Evolutionary conservation across 2,797 vertebrate genomes (phyloP).

Genomic region (Cyclopterus lumpus): DNA sequence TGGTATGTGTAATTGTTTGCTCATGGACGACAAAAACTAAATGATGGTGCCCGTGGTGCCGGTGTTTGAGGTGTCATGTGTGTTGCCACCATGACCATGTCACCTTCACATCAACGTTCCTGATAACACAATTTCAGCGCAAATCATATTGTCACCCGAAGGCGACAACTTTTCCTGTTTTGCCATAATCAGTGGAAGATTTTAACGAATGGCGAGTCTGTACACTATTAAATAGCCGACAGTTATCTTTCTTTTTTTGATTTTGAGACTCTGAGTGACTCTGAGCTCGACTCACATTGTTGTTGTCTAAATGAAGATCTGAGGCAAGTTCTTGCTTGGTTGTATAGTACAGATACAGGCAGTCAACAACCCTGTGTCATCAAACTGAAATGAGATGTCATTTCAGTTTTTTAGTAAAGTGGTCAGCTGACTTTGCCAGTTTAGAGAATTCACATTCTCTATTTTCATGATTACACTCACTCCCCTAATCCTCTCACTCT

Average conservation of each 20-base stretch:
- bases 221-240: not conserved
- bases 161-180: conserved; percentile 19
- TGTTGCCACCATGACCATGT: conserved; percentile 9
- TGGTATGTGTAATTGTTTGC: conserved; percentile 44
- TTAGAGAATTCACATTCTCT: conserved; percentile 28
- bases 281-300: conserved; percentile 32
- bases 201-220: not conserved
- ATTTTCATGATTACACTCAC: conserved; percentile 19
- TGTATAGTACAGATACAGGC: conserved; percentile 10
- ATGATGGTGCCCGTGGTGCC: not conserved
- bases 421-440: conserved; percentile 28
- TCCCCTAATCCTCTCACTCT: not conserved
- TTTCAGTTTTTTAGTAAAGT: conserved; percentile 43
- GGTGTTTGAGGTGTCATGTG: conserved; percentile 21
- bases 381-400: conserved; percentile 49
- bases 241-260: not conserved
- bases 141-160: conserved; percentile 12
- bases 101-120: conserved; percentile 24
- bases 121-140: conserved; percentile 43
- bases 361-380: conserved; percentile 40
- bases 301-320: conserved; percentile 42
- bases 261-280: conserved; percentile 30
- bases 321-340: conserved; percentile 17
- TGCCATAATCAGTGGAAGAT: conserved; percentile 1
- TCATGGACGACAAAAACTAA: conserved; percentile 14